Evolutionary conservation across 2,797 vertebrate species (phyloP).

Genomic region (Tiaroga cobitis): DNA sequence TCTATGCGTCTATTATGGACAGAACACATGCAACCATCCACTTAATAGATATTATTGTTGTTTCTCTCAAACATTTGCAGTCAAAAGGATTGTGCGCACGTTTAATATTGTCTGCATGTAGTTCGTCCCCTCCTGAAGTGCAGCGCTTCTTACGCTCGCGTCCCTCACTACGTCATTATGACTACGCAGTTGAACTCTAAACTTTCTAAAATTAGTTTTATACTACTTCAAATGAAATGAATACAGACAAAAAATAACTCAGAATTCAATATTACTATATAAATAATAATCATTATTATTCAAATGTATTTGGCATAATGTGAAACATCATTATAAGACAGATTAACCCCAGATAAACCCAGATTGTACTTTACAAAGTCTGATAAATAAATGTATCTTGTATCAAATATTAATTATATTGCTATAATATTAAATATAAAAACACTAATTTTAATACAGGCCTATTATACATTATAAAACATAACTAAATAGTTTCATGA

Average conservation of each 20-base stretch:
- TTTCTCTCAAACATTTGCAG: conserved; percentile 38
- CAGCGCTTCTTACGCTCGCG: conserved; percentile 10
- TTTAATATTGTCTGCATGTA: conserved; percentile 22
- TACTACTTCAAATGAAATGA: neutral
- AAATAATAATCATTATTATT: neutral
- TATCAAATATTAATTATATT: neutral
- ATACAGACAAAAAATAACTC: neutral
- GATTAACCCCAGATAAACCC: too few species aligned
- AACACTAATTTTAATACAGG: neutral
- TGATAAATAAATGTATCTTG: neutral
- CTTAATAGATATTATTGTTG: neutral
- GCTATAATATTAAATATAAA: neutral
- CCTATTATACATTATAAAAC: neutral
- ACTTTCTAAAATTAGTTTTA: neutral
- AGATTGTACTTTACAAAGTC: neutral
- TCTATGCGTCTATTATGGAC: conserved; percentile 47
- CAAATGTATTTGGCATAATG: neutral
- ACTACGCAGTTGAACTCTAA: conserved; percentile 12
- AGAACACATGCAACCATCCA: conserved; percentile 3
- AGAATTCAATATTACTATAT: neutral
- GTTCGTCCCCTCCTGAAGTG: conserved; percentile 29
- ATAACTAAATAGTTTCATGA: neutral
- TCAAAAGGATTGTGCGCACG: neutral
- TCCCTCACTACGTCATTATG: conserved; percentile 36
- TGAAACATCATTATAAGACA: neutral